Evolutionary conservation across 2,888 invertebrate species (phyloP), one percentile per base, ranked within the genome.

Genomic region (Oligia latruncula): DNA sequence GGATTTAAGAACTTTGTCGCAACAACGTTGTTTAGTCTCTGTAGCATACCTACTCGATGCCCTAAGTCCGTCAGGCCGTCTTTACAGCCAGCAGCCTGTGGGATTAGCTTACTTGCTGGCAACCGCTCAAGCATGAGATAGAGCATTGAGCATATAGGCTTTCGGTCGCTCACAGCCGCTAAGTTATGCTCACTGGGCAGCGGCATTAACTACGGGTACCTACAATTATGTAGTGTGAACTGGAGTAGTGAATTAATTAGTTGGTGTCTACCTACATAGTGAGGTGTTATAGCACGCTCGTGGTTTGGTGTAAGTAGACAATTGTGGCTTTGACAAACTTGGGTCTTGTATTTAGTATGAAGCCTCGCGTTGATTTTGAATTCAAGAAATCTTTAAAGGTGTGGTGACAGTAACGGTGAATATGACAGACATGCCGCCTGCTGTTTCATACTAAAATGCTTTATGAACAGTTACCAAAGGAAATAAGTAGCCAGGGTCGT

Each of bases 151-250:
- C 67, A 29, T 11, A 64, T 8, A 46, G 65, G 66, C 35, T 52
- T 4, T 49, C 23, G 62, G 43, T 29, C 13, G 46, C 17, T 55
- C 78, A 58, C 46, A 78, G 35, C 55, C 46, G 35, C 20, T 78
- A 78, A 58, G 46, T 78, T 40, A 67, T 49, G 79, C 58, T 67
- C 40, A 58, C 20, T 66, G 58, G 58, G 40, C n/a, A 29, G 29
- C 0, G 1, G n/a, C 9, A 20, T 58, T 58, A 40, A 58, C 49
- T 20, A 78, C 8, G n/a, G 77, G 23, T 17, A 77, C 52, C 17
- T 17, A 77, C 52, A 77, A 64, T 77, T 29, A 76, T 43, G 62
- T 64, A 29, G 52, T 64, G 52, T 77, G 29, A 66, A 78, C 65
- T 66, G 55, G n/a, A 13, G 55, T 65, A 49, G 20, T 78, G 55